These are phyloP conservation scores for Mallotus villosus DNA, from an alignment of 2,797 vertebrate species.

Conservation along the genomic window DNA sequence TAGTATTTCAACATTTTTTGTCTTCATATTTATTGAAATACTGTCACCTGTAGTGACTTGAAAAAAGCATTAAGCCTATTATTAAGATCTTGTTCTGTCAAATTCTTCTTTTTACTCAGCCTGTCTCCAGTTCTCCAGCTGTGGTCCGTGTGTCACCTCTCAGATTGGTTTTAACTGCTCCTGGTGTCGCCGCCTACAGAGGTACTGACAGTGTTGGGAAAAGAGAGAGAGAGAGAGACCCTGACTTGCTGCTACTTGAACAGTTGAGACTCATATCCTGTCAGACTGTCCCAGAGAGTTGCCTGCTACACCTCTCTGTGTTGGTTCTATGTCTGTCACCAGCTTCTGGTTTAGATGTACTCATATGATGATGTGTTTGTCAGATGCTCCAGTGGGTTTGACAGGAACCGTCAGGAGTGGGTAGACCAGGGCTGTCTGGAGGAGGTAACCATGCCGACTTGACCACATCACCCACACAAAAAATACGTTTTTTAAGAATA, in stretches of 20 bases:
- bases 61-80: too few species aligned
- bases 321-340: neutral
- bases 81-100: neutral
- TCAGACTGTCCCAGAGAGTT: neutral
- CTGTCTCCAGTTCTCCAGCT: conserved; percentile 92
- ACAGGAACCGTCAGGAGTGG: conserved; percentile 94
- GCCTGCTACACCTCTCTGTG: neutral
- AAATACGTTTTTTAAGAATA: neutral
- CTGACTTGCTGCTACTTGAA: neutral
- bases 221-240: too few species aligned
- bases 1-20: neutral
- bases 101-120: conserved; percentile 69
- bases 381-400: conserved; percentile 97
- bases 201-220: conserved; percentile 69
- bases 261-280: neutral
- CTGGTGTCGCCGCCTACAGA: conserved; percentile 93
- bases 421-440: conserved; percentile 91
- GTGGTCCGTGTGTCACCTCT: conserved; percentile 84
- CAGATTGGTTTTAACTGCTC: conserved; percentile 97
- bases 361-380: conserved; percentile 17
- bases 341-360: neutral
- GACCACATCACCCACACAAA: neutral
- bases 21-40: too few species aligned
- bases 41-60: too few species aligned
- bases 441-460: conserved; percentile 77